Evolutionary conservation across 2,113 vertebrate genomes (phyloP), one percentile per base, ranked within the genome.

Genomic region (Neotoma lepida): DNA sequence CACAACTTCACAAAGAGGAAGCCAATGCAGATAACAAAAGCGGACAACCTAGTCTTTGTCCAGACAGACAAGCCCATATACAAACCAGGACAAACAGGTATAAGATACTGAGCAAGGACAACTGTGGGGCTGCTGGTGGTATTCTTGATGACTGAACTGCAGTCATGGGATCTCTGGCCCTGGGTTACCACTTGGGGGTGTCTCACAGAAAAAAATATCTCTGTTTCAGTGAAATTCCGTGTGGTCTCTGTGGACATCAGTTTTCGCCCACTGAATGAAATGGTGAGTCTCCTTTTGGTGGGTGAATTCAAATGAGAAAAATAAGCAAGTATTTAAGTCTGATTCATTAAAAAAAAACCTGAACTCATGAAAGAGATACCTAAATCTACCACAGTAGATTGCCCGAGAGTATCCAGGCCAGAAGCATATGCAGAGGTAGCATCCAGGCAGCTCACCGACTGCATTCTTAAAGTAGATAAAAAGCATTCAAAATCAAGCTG

Each of bases 11-110:
- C 3, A 9, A 97, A 96, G 54, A 97, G 22, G 70, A 98, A 97
- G 28, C n/a, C 20, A 0, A 82, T 98, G 0, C 4, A 93, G 3
- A 20, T 98, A 41, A 76, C 17, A 66, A 91, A 96, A 51, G n/a
- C 35, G 30, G 91, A 98, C 6, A 98, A 89, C 82, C 63, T 98
- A 24, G 96, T 98, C 90, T 98, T 98, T 74, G 0, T 98, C 41
- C 98, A 98, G 81, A 98, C 98, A 90, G 98, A 98, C 93, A 98
- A 98, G 96, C 97, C 98, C 64, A 95, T 98, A 86, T 98, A 98
- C 94, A 98, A 98, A 87, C 98, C 98, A 0, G 97, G 94, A 92
- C 98, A 98, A 88, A 97, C 86, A 98, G 98, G 98, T 98, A 97
- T 6, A 0, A 0, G 71, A 44, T 82, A 51, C 63, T 22, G 26